These are phyloP conservation scores for Drosophila mauritiana DNA, from an alignment of 1,140 invertebrate species.

Conservation along the genomic window DNA sequence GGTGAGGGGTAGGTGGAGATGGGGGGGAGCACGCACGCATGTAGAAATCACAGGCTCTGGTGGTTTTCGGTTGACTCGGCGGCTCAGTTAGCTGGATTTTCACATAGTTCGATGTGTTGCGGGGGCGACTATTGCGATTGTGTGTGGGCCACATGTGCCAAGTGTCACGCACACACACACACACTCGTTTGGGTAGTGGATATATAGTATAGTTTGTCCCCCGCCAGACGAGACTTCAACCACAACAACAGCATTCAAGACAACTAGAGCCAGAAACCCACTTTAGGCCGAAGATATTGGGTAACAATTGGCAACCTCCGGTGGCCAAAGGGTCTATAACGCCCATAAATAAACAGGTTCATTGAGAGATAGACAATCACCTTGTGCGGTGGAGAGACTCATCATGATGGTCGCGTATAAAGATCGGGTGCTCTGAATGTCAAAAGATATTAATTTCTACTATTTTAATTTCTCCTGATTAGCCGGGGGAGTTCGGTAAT, in stretches of 20 bases:
- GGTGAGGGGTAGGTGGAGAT: background rate
- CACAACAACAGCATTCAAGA: slow-evolving; percentile 10
- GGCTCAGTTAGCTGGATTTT: slow-evolving; percentile 49
- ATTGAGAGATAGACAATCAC: background rate
- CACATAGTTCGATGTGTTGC: slow-evolving; percentile 47
- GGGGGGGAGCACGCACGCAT: slow-evolving; percentile 12
- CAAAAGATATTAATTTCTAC: background rate
- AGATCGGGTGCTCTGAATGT: background rate
- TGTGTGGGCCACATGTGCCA: slow-evolving; percentile 75
- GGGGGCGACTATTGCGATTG: slow-evolving; percentile 68
- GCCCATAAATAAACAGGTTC: slow-evolving; percentile 22
- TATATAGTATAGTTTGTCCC: slow-evolving; percentile 18
- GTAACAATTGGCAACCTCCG: slow-evolving; percentile 58
- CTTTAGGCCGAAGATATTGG: slow-evolving; percentile 67
- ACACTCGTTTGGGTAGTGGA: background rate
- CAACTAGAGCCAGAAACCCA: slow-evolving; percentile 55
- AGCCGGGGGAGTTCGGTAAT: too few species aligned
- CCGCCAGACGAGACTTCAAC: slow-evolving; percentile 26
- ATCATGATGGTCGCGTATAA: background rate
- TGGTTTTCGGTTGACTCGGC: slow-evolving; percentile 34
- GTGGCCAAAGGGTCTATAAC: slow-evolving; percentile 12
- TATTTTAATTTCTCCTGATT: background rate
- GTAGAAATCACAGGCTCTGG: slow-evolving; percentile 66
- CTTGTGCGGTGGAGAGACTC: background rate
- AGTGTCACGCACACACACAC: slow-evolving; percentile 72